Conservation (phyloP, 2,888 invertebrate species). For the Acleris cristana region DNA sequence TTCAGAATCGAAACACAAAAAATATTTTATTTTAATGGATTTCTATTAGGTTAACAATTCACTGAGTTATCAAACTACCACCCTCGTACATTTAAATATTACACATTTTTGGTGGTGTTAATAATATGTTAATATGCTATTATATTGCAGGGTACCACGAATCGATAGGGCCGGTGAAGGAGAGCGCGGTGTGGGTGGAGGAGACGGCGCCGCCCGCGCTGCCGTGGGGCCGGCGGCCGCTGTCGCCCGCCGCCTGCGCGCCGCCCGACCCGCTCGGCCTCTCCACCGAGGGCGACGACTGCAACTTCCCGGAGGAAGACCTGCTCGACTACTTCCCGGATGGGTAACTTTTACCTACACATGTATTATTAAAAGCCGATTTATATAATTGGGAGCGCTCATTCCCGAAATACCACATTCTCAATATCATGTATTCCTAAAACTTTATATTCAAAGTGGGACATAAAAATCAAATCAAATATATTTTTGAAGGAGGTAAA, state of each 20-base stretch:
- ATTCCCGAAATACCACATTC: too few relatives aligned
- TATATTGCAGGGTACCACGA: slow-evolving; percentile 88
- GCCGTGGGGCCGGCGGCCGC: slow-evolving; percentile 92
- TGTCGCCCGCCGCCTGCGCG: slow-evolving; percentile 93
- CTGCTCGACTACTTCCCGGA: slow-evolving; percentile 95
- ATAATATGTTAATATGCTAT: neutral
- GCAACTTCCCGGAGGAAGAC: slow-evolving; percentile 95
- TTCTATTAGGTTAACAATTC: too few relatives aligned
- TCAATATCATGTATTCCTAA: too few relatives aligned
- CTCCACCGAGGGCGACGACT: slow-evolving; percentile 95
- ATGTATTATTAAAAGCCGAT: neutral
- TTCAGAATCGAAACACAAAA: too few relatives aligned
- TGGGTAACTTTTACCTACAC: slow-evolving; percentile 66
- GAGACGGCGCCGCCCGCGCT: slow-evolving; percentile 93
- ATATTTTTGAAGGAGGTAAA: too few relatives aligned
- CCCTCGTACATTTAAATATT: too few relatives aligned
- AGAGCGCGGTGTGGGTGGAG: slow-evolving; percentile 99
- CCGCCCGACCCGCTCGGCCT: slow-evolving; percentile 97
- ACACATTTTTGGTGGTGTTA: neutral
- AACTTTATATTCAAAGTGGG: too few relatives aligned
- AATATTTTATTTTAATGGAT: too few relatives aligned
- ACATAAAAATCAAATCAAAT: too few relatives aligned
- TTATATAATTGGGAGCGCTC: too few relatives aligned
- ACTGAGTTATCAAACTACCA: too few relatives aligned
- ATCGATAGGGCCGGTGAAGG: slow-evolving; percentile 96